These are phyloP conservation scores for Caiman crocodilus DNA, from an alignment of 2,797 vertebrate species.

Conservation along the genomic window DNA sequence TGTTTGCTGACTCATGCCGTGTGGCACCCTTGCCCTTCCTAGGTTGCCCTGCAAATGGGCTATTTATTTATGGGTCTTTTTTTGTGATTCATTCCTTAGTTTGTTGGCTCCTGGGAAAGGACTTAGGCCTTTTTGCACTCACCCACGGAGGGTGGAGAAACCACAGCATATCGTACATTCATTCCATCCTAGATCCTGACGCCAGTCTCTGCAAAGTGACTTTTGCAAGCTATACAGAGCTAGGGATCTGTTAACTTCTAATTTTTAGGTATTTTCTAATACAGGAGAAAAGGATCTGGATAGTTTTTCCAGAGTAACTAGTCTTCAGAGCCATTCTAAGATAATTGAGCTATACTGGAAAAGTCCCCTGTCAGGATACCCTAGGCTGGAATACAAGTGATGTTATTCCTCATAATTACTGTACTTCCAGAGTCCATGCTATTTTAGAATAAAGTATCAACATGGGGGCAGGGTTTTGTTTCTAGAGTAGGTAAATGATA, in stretches of 20 bases:
- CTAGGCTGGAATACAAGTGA: background rate
- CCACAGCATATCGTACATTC: background rate
- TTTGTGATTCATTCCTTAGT: background rate
- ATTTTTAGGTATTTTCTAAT: background rate
- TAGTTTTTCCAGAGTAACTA: background rate
- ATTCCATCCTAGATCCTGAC: background rate
- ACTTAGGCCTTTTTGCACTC: background rate
- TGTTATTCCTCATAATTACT: background rate
- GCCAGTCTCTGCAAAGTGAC: background rate
- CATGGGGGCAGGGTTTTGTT: background rate
- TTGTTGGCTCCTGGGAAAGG: background rate
- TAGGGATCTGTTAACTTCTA: background rate
- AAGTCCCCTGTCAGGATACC: background rate
- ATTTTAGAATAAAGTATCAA: background rate
- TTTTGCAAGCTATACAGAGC: background rate
- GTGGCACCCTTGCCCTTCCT: background rate
- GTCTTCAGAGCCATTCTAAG: background rate
- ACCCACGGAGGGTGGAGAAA: background rate
- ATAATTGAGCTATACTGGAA: background rate
- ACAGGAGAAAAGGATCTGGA: background rate
- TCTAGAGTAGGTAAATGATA: background rate
- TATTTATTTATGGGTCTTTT: background rate
- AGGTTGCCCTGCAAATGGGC: background rate
- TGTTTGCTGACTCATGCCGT: background rate
- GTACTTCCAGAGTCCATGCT: background rate